phyloP scores from a whole-genome alignment of 1,140 invertebrate species.

The Drosophila guanche region DNA sequence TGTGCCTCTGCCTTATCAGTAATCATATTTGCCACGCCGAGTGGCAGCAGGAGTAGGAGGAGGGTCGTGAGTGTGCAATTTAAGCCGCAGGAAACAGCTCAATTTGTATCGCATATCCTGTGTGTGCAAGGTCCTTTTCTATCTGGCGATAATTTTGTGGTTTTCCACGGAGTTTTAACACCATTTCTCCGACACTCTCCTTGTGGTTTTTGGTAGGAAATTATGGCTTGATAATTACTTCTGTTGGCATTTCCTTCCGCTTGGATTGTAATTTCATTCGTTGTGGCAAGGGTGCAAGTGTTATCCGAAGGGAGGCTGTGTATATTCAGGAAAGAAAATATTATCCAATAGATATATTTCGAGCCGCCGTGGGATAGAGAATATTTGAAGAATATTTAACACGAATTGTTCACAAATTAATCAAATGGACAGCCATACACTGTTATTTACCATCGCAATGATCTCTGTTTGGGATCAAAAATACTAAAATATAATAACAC shows the following conservation, averaged over 20 bases:
- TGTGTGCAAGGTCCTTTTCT: slow-evolving; percentile 44
- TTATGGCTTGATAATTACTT: slow-evolving; percentile 14
- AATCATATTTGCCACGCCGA: slow-evolving; percentile 75
- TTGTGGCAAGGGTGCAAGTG: slow-evolving; percentile 3
- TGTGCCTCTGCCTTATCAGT: slow-evolving; percentile 56
- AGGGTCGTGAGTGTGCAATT: slow-evolving; percentile 70
- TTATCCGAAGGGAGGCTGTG: not conserved
- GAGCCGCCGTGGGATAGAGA: slow-evolving; percentile 26
- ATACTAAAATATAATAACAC: no score
- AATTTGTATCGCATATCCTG: slow-evolving; percentile 73
- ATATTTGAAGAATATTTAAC: not conserved
- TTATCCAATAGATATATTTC: not conserved
- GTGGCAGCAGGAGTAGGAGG: not conserved
- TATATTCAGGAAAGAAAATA: no score
- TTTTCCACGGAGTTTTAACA: slow-evolving; percentile 59
- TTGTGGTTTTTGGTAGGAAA: slow-evolving; percentile 3
- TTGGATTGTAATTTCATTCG: slow-evolving; percentile 70
- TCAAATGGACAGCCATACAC: no score
- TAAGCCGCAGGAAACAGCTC: slow-evolving; percentile 68
- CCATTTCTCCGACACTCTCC: slow-evolving; percentile 41
- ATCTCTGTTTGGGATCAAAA: no score
- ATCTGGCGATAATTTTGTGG: slow-evolving; percentile 49
- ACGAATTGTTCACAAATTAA: no score
- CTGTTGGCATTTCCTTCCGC: slow-evolving; percentile 67
- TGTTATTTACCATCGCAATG: no score